These are phyloP conservation scores for Chironomus riparius DNA, from an alignment of 2,888 invertebrate species.

Conservation along the genomic window DNA sequence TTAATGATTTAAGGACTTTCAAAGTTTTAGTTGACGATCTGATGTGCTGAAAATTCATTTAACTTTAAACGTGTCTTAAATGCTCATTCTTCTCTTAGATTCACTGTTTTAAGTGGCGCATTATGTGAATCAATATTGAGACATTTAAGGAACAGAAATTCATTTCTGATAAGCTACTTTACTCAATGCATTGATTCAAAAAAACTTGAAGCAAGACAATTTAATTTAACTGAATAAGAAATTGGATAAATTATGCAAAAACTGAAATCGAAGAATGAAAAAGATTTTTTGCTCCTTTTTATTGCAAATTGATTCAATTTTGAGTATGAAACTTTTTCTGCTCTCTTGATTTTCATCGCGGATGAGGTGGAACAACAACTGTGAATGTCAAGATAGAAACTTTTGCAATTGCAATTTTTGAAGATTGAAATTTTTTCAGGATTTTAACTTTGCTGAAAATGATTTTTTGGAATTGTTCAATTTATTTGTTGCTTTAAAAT, in stretches of 20 bases:
- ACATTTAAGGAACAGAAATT: too few species aligned
- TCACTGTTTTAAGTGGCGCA: background rate
- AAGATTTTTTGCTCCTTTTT: background rate
- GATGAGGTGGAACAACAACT: background rate
- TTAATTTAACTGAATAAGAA: background rate
- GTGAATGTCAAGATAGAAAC: too few species aligned
- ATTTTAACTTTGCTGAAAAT: background rate
- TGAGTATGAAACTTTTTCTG: background rate
- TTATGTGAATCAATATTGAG: too few species aligned
- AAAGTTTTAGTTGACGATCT: too few species aligned
- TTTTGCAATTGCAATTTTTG: background rate
- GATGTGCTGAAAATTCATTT: too few species aligned
- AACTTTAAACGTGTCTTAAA: background rate
- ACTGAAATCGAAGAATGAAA: background rate
- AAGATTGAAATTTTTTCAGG: background rate
- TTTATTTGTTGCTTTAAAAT: background rate
- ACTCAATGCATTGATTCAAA: background rate
- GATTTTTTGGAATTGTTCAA: background rate
- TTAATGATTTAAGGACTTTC: too few species aligned
- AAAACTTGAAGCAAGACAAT: too few species aligned
- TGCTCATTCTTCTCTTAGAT: too few species aligned
- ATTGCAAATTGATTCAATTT: constrained; percentile 7
- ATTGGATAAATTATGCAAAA: constrained; percentile 4
- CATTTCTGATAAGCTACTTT: too few species aligned
- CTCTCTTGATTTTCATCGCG: background rate